Evolutionary conservation across 1,140 invertebrate species (phyloP).

Genomic region (Drosophila littoralis): DNA sequence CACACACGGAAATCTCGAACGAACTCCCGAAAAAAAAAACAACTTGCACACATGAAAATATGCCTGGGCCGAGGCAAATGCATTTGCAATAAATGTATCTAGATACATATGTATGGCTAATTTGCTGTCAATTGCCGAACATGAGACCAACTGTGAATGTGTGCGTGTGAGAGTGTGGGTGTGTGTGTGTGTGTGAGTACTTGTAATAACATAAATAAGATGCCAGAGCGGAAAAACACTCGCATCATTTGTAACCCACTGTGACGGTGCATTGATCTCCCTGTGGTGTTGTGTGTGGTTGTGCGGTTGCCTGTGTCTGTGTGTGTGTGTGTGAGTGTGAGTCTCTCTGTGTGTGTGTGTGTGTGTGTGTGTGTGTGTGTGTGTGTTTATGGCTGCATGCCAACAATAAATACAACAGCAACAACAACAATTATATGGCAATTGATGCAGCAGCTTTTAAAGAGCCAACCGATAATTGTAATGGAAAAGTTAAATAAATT

Average conservation of each 20-base stretch:
- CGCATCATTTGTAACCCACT: slow-evolving; percentile 48
- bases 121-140: slow-evolving; percentile 48
- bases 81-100: slow-evolving; percentile 27
- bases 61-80: neutral
- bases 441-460: slow-evolving; percentile 28
- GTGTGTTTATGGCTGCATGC: slow-evolving; percentile 43
- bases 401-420: slow-evolving; percentile 29
- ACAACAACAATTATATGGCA: slow-evolving; percentile 8
- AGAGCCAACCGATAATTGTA: slow-evolving; percentile 35
- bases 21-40: neutral
- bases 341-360: neutral
- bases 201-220: slow-evolving; percentile 51
- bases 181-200: slow-evolving; percentile 16
- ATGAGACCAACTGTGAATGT: slow-evolving; percentile 7
- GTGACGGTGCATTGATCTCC: slow-evolving; percentile 52
- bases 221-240: slow-evolving; percentile 47
- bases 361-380: slow-evolving; percentile 9
- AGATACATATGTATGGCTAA: slow-evolving; percentile 37
- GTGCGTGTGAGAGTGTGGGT: neutral
- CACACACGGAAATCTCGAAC: neutral
- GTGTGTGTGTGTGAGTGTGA: neutral
- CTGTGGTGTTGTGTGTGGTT: slow-evolving; percentile 10
- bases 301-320: neutral
- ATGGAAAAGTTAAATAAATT: slow-evolving; percentile 37
- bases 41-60: slow-evolving; percentile 23